Evolutionary conservation across 2,797 vertebrate genomes (phyloP).

Genomic region (Bryconaethiops microstoma): DNA sequence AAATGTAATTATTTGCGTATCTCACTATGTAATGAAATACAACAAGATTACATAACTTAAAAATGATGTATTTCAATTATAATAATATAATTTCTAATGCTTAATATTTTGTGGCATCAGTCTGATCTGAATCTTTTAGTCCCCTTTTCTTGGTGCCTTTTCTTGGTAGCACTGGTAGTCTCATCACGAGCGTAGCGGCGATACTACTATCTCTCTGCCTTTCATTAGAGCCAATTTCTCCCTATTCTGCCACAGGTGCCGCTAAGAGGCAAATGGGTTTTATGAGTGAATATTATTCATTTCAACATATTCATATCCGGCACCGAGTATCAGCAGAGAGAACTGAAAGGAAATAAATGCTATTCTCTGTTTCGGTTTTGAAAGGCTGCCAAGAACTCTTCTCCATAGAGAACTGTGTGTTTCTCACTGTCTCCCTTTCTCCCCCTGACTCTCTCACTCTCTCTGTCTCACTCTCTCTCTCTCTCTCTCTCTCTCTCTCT

Average conservation of each 20-base stretch:
- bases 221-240: slow-evolving; percentile 64
- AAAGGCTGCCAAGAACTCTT: slow-evolving; percentile 52
- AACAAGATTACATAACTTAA: not conserved
- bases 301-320: slow-evolving; percentile 55
- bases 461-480: not conserved
- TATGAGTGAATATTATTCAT: slow-evolving; percentile 53
- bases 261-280: slow-evolving; percentile 55
- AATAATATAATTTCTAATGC: too few relatives aligned
- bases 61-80: too few relatives aligned
- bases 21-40: not conserved
- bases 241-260: slow-evolving; percentile 51
- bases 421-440: slow-evolving; percentile 26
- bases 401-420: slow-evolving; percentile 45
- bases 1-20: not conserved
- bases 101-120: not conserved
- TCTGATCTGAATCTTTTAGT: not conserved
- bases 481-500: not conserved
- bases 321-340: slow-evolving; percentile 12
- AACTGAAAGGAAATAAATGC: slow-evolving; percentile 54
- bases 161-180: not conserved
- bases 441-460: not conserved
- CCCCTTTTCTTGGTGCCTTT: not conserved
- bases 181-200: not conserved
- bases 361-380: slow-evolving; percentile 44
- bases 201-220: slow-evolving; percentile 20